A percentile compares a stretch with the other conserved stretches of the same genome.
Evolutionary conservation across 2,797 vertebrate species (phyloP).

Genomic region (Melanotaenia trifasciata): DNA sequence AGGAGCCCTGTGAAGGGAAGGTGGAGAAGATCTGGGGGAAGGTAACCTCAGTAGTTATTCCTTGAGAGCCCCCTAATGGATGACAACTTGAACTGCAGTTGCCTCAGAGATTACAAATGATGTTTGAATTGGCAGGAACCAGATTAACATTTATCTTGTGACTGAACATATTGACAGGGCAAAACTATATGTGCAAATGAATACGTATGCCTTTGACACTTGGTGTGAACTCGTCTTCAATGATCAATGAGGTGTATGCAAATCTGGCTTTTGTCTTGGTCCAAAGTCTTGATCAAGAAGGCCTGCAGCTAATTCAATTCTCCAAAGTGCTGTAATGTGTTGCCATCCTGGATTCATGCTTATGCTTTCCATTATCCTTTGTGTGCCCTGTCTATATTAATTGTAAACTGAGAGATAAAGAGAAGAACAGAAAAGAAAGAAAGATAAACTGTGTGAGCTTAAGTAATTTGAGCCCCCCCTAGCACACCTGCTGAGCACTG

Average conservation of each 20-base stretch:
- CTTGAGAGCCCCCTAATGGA: constrained; percentile 79
- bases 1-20: constrained; percentile 35
- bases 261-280: constrained; percentile 7
- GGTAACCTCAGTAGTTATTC: constrained; percentile 53
- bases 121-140: constrained; percentile 4
- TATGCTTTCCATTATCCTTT: constrained; percentile 9
- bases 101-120: background rate
- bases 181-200: background rate
- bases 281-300: constrained; percentile 10
- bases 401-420: constrained; percentile 1
- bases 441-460: constrained; percentile 22
- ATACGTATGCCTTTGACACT: background rate
- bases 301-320: constrained; percentile 7
- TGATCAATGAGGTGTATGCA: constrained; percentile 12
- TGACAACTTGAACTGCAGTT: constrained; percentile 21
- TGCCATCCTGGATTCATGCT: background rate
- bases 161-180: background rate
- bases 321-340: constrained; percentile 5
- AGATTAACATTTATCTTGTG: background rate
- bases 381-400: constrained; percentile 1
- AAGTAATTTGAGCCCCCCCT: constrained; percentile 31
- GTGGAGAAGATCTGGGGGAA: constrained; percentile 29
- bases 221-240: background rate
- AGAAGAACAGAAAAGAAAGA: constrained; percentile 17
- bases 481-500: constrained; percentile 24